phyloP scores from a whole-genome alignment of 2,113 vertebrate species.

The Verasper variegatus region DNA sequence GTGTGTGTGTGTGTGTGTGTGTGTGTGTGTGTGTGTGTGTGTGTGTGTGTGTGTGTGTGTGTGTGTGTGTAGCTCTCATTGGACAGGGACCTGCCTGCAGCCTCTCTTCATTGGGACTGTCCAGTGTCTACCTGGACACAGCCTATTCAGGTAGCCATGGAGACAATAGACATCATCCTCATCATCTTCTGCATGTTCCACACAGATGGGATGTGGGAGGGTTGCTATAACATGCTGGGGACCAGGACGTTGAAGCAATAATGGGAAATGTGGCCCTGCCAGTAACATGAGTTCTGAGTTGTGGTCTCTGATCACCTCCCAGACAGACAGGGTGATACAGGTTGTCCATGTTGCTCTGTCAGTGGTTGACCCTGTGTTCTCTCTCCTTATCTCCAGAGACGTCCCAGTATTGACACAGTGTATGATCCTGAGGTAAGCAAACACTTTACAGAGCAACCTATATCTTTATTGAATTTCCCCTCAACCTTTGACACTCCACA shows the following conservation, averaged over 20 bases:
- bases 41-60: not conserved
- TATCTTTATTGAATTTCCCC: slow-evolving; percentile 8
- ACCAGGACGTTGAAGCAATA: slow-evolving; percentile 16
- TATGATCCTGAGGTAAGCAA: slow-evolving; percentile 73
- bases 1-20: not conserved
- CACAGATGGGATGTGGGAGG: not conserved
- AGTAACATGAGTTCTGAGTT: not conserved
- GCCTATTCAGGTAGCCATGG: slow-evolving; percentile 57
- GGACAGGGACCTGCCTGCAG: slow-evolving; percentile 54
- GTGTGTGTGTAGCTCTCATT: slow-evolving; percentile 47
- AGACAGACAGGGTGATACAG: not conserved
- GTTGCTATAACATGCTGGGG: not conserved
- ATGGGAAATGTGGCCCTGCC: not conserved
- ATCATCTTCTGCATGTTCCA: not conserved
- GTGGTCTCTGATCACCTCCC: not conserved
- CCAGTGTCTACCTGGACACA: slow-evolving; percentile 29
- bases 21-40: slow-evolving; percentile 8
- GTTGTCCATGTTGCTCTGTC: not conserved
- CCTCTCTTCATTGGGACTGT: slow-evolving; percentile 38
- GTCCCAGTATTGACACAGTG: slow-evolving; percentile 59
- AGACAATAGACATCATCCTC: not conserved
- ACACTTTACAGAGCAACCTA: not conserved
- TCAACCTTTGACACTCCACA: slow-evolving; percentile 34
- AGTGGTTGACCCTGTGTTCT: not conserved
- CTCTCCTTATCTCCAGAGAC: slow-evolving; percentile 51